Conservation (phyloP, 2,888 invertebrate genomes). For the Gymnocheta viridis region DNA sequence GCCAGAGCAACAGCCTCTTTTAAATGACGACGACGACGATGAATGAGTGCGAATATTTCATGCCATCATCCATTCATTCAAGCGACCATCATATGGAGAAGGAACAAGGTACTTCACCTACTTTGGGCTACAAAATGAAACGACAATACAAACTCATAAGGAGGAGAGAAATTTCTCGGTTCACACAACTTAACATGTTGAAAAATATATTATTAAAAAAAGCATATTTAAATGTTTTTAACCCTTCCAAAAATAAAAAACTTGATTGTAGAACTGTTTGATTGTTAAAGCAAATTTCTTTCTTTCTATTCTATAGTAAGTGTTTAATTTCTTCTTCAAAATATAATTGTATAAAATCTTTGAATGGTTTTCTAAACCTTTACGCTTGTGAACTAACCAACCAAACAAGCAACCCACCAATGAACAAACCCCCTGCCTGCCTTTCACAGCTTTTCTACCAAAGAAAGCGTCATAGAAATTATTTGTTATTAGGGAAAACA, state of each 20-base stretch:
- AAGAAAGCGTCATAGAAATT: constrained; percentile 64
- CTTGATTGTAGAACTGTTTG: constrained; percentile 53
- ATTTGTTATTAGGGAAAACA: constrained; percentile 65
- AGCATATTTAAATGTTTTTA: constrained; percentile 33
- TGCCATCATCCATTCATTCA: constrained; percentile 45
- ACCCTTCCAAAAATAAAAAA: constrained; percentile 38
- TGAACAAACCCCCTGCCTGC: not conserved
- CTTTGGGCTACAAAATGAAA: constrained; percentile 66
- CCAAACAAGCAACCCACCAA: too few species aligned
- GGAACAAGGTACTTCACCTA: constrained; percentile 67
- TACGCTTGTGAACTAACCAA: not conserved
- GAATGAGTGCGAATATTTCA: constrained; percentile 52
- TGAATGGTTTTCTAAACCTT: constrained; percentile 58
- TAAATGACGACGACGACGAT: constrained; percentile 14
- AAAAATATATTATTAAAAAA: constrained; percentile 14
- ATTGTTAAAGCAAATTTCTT: constrained; percentile 53
- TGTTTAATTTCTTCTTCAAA: constrained; percentile 70
- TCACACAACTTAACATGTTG: constrained; percentile 42
- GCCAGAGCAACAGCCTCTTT: constrained; percentile 51
- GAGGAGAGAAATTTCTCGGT: not conserved
- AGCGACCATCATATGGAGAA: constrained; percentile 45
- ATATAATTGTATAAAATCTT: constrained; percentile 66
- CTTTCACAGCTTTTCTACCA: not conserved
- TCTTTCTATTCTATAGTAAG: constrained; percentile 58
- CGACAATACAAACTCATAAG: constrained; percentile 60